These are phyloP conservation scores for Acrossocheilus fasciatus DNA, from an alignment of 2,797 vertebrate genomes.

Conservation along the genomic window DNA sequence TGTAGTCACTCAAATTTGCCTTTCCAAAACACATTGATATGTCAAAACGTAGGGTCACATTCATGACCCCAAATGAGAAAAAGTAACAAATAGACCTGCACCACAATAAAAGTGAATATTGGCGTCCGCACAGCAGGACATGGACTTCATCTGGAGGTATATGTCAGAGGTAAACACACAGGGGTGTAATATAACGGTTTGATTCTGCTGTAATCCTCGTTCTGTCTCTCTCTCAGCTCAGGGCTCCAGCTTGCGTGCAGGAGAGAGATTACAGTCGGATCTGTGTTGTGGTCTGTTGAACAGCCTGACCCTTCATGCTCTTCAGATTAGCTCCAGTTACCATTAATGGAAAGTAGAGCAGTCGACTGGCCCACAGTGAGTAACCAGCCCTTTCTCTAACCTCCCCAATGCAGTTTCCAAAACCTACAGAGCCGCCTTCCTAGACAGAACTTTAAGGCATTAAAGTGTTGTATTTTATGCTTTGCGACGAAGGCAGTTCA, in stretches of 20 bases:
- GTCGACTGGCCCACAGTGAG: conserved; percentile 32
- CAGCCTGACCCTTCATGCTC: conserved; percentile 60
- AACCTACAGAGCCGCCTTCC: neutral
- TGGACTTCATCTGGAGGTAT: neutral
- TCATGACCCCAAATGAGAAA: too few relatives aligned
- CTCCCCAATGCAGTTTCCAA: neutral
- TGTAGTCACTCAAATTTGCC: neutral
- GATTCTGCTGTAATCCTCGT: conserved; percentile 4
- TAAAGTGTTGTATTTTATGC: too few relatives aligned
- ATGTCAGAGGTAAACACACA: conserved; percentile 9
- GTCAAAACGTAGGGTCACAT: neutral
- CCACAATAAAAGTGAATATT: neutral
- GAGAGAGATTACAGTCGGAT: conserved; percentile 55
- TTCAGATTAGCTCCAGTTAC: conserved; percentile 63
- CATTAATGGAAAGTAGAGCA: conserved; percentile 67
- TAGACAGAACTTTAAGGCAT: neutral
- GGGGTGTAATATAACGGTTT: neutral
- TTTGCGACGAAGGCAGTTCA: neutral
- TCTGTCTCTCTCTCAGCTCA: conserved; percentile 21
- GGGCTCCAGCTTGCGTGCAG: conserved; percentile 45
- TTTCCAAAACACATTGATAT: neutral
- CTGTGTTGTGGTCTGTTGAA: conserved; percentile 56
- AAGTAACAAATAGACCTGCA: neutral
- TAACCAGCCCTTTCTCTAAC: neutral
- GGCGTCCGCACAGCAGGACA: neutral